phyloP scores from a whole-genome alignment of 2,113 vertebrate genomes.

The Patagioenas fasciata region DNA sequence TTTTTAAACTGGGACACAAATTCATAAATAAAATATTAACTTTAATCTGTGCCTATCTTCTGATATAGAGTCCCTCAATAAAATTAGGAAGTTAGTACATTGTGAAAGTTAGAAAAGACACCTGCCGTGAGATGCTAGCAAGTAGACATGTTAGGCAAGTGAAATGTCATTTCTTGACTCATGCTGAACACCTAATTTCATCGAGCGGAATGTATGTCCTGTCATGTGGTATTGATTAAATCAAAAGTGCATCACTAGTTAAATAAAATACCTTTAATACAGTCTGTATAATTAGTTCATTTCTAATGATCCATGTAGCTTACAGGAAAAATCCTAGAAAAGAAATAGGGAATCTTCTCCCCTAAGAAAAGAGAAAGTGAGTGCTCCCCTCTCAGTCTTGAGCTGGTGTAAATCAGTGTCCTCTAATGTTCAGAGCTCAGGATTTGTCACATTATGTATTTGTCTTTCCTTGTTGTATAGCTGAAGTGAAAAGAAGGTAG shows the following conservation, averaged over 20 bases:
- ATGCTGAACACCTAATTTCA: neutral
- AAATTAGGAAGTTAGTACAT: neutral
- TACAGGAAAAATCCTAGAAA: neutral
- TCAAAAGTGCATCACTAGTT: neutral
- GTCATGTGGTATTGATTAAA: constrained; percentile 6
- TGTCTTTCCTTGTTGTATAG: neutral
- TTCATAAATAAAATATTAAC: neutral
- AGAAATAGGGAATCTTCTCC: neutral
- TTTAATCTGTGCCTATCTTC: neutral
- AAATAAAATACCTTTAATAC: constrained; percentile 15
- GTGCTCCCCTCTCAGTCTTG: neutral
- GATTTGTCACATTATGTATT: neutral
- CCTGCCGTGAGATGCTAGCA: neutral
- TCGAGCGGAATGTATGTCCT: neutral
- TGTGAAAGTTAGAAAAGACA: neutral
- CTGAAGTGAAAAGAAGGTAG: neutral
- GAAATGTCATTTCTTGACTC: constrained; percentile 32
- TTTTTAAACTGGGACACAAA: neutral
- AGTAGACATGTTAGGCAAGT: neutral
- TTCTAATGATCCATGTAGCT: neutral
- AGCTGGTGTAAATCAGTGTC: neutral
- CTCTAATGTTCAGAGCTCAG: neutral
- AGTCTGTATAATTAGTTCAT: neutral
- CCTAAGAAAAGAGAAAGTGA: neutral
- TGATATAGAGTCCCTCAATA: neutral